These are phyloP conservation scores for Xenopus laevis DNA, from an alignment of 2,113 vertebrate species.

Conservation along the genomic window DNA sequence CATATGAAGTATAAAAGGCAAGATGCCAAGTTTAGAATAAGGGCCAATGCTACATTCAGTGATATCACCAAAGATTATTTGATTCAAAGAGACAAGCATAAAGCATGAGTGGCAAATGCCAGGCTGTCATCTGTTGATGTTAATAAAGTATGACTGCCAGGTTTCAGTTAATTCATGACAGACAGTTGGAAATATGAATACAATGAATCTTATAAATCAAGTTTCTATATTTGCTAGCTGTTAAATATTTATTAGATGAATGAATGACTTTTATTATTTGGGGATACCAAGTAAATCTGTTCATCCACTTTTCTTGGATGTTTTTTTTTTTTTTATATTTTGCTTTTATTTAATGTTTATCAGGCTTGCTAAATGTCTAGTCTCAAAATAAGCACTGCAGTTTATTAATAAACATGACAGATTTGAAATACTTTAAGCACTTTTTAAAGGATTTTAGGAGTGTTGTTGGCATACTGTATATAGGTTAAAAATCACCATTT, in stretches of 20 bases:
- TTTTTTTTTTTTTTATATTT: no score
- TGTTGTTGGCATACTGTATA: no score
- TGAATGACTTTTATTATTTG: not conserved
- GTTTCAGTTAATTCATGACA: conserved; percentile 40
- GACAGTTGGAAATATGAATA: conserved; percentile 14
- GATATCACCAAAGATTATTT: conserved; percentile 36
- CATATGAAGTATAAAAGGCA: conserved; percentile 25
- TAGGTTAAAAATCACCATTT: no score
- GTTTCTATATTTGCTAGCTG: conserved; percentile 1
- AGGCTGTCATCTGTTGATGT: conserved; percentile 36
- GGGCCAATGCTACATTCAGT: conserved; percentile 32
- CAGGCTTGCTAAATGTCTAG: no score
- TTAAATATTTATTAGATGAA: not conserved
- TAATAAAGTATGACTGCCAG: conserved; percentile 36
- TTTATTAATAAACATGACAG: no score
- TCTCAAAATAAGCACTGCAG: no score
- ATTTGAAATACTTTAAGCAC: no score
- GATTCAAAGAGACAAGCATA: conserved; percentile 42
- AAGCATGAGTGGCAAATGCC: conserved; percentile 41
- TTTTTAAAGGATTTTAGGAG: no score
- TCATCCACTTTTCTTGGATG: no score
- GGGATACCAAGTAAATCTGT: not conserved
- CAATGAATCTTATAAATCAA: conserved; percentile 1
- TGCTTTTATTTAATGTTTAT: no score
- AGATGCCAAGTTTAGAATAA: conserved; percentile 33